A percentile compares a stretch with the other conserved stretches of the same genome.
Evolutionary conservation across 2,888 invertebrate genomes (phyloP).

Genomic region (Nomada ruficornis): DNA sequence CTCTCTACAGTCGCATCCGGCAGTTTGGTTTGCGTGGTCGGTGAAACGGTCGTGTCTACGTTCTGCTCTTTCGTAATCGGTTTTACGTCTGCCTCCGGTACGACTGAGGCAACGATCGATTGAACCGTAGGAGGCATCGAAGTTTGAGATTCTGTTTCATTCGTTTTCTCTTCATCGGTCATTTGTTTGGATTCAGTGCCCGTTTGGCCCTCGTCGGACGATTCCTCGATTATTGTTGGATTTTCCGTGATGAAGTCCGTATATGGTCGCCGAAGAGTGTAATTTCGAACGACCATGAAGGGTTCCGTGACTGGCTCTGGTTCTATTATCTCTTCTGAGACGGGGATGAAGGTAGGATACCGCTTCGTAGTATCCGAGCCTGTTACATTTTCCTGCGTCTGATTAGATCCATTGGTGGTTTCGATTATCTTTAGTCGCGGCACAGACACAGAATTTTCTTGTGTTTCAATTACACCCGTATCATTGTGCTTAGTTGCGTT

Average conservation of each 20-base stretch:
- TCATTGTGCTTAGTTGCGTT: too few species aligned
- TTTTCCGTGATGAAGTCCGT: background rate
- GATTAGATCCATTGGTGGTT: conserved; percentile 45
- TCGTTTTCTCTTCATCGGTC: conserved; percentile 12
- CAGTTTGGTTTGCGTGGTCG: conserved; percentile 37
- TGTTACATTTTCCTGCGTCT: background rate
- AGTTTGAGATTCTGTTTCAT: conserved; percentile 30
- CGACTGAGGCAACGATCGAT: conserved; percentile 22
- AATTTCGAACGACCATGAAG: conserved; percentile 57
- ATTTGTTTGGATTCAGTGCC: conserved; percentile 10
- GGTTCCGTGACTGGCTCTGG: conserved; percentile 64
- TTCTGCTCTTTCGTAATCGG: conserved; percentile 33
- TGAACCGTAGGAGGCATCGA: conserved; percentile 22
- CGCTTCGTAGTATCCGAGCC: conserved; percentile 35
- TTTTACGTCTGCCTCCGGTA: conserved; percentile 37
- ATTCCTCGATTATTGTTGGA: conserved; percentile 17
- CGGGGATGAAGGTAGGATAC: conserved; percentile 78
- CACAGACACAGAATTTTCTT: conserved; percentile 54
- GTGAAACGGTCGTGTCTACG: conserved; percentile 9
- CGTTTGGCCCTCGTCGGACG: conserved; percentile 20
- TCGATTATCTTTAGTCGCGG: conserved; percentile 67
- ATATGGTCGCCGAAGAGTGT: conserved; percentile 34
- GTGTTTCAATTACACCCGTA: conserved; percentile 21
- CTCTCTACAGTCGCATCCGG: conserved; percentile 34
- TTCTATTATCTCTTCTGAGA: conserved; percentile 78